phyloP scores from a whole-genome alignment of 1,140 invertebrate species.

The Neoseiulus cucumeris region DNA sequence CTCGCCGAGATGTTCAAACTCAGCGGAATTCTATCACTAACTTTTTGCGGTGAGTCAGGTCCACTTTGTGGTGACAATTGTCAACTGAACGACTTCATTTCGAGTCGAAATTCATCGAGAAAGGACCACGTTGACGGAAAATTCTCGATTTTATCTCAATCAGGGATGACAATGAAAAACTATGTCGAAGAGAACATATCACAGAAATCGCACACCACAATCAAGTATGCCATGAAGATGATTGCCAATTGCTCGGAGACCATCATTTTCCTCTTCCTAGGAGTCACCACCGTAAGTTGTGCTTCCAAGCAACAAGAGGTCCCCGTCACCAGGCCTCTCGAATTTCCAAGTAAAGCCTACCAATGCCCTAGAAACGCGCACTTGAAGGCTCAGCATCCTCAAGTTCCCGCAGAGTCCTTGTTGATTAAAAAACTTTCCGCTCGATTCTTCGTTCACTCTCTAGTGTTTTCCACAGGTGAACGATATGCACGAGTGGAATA shows the following conservation, averaged over 20 bases:
- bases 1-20: conserved; percentile 95
- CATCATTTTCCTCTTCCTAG: conserved; percentile 97
- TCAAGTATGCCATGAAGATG: conserved; percentile 98
- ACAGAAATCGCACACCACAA: conserved; percentile 88
- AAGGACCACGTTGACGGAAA: too few relatives aligned
- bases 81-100: too few relatives aligned
- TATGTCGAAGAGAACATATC: conserved; percentile 95
- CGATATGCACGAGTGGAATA: conserved; percentile 82
- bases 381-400: too few relatives aligned
- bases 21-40: conserved; percentile 90
- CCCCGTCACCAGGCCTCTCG: too few relatives aligned
- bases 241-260: conserved; percentile 86
- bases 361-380: too few relatives aligned
- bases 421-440: too few relatives aligned
- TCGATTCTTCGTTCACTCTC: too few relatives aligned
- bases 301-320: not conserved
- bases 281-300: conserved; percentile 62
- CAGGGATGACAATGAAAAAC: conserved; percentile 96
- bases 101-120: too few relatives aligned
- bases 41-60: conserved; percentile 21
- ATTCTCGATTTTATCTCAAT: too few relatives aligned
- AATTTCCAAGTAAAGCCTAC: too few relatives aligned
- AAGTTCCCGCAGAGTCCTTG: too few relatives aligned
- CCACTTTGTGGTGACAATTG: too few relatives aligned
- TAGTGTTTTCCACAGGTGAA: conserved; percentile 32